Base-by-base conservation (phyloP, 1,140 invertebrate species). In the Pissodes strobi region DNA sequence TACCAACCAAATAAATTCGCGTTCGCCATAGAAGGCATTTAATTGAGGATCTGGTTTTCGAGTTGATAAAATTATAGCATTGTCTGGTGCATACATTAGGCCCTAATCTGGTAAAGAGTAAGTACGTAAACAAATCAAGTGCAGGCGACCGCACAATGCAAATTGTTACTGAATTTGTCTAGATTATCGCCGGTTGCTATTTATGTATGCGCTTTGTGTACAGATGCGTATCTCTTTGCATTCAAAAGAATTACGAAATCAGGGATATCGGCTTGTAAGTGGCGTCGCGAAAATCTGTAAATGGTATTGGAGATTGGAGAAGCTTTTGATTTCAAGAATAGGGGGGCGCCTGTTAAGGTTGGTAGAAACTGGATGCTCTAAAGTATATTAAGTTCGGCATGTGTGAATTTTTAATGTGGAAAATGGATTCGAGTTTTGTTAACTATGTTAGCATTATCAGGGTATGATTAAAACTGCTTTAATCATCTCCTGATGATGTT, bases 101-200 rank as follows among this genome's bases (percentile, higher is more conserved):
- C 57, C 68, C 70, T 74, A 74, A 76, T 76, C 74, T 69, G 71
- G 69, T 69, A 72, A 61, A 69, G 60, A 72, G 61, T 68, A 64
- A 70, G 65, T 70, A 68, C 67, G 73, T 72, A 74, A 72, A 76
- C 74, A 76, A 76, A 76, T 76, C 73, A 76, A 69, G 67, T 56
- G 38, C 30, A 65, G 53, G 63, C 70, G 69, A 69, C 71, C 72
- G 70, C 72, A 76, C 74, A 74, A 76, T 74, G 74, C 74, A 74
- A 74, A 76, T 76, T 73, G 74, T 76, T 70, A 66, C 72, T 71
- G 73, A 76, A 76, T 76, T 76, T 76, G 74, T 76, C 73, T 73
- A 76, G 73, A 76, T 76, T 76, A 76, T 76, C 73, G 70, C 59
- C 34, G 38, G 45, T 19, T 25, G 60, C 61, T 64, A 65, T 69